These are phyloP conservation scores for Nomada goodeniana DNA, from an alignment of 2,888 invertebrate genomes.

Conservation along the genomic window DNA sequence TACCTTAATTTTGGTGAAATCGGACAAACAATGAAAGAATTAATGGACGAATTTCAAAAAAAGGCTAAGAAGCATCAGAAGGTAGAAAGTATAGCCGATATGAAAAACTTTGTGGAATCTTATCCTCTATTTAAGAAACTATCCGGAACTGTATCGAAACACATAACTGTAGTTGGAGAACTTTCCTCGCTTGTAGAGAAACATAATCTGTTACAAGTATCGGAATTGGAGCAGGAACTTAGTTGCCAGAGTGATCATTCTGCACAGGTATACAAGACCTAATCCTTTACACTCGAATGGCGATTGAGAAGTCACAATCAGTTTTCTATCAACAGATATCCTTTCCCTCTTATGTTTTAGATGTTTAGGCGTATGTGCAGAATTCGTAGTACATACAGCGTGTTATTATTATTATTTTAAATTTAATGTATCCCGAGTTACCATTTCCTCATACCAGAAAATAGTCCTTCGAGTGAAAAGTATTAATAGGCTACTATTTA, in stretches of 20 bases:
- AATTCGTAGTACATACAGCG: too few species aligned
- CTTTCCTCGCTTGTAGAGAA: conserved; percentile 93
- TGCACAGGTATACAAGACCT: conserved; percentile 86
- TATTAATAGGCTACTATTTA: conserved; percentile 8
- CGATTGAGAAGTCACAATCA: too few species aligned
- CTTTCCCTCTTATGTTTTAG: too few species aligned
- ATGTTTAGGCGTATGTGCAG: too few species aligned
- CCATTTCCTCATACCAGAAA: too few species aligned
- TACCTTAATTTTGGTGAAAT: conserved; percentile 99
- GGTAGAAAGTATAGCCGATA: conserved; percentile 98
- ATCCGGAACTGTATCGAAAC: conserved; percentile 98
- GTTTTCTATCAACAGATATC: too few species aligned
- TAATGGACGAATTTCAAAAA: conserved; percentile 99
- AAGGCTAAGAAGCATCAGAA: conserved; percentile 98
- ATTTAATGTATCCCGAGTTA: too few species aligned
- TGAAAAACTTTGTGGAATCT: conserved; percentile 99
- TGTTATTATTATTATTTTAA: too few species aligned
- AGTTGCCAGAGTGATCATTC: conserved; percentile 95
- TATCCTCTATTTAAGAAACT: conserved; percentile 99
- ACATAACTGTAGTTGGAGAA: conserved; percentile 98
- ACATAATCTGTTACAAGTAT: conserved; percentile 93
- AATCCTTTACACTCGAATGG: not conserved
- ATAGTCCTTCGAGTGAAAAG: not conserved
- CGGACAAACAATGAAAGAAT: conserved; percentile 96
- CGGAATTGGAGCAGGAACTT: conserved; percentile 96